A percentile compares a stretch with the other conserved stretches of the same genome.
phyloP scores from a whole-genome alignment of 2,888 invertebrate species.

The Apamea crenata region DNA sequence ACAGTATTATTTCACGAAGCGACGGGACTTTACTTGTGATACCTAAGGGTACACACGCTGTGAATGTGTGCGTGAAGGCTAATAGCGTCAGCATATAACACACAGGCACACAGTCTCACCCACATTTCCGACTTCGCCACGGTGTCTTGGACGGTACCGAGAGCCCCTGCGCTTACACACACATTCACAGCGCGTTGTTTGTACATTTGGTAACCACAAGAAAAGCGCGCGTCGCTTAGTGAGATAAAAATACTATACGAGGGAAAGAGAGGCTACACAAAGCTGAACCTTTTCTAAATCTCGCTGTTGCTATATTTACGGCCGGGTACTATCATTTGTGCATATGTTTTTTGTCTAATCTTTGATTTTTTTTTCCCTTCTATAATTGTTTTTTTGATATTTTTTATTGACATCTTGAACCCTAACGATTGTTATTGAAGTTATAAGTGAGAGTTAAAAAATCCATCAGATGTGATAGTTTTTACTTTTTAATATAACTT shows the following conservation, averaged over 20 bases:
- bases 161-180: neutral
- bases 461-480: neutral
- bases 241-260: neutral
- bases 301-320: neutral
- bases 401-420: slow-evolving; percentile 47
- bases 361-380: slow-evolving; percentile 29
- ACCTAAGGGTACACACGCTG: neutral
- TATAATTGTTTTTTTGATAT: slow-evolving; percentile 62
- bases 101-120: neutral
- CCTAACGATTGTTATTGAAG: neutral
- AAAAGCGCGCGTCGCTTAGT: neutral
- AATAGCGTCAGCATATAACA: neutral
- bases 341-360: slow-evolving; percentile 47
- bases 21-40: neutral
- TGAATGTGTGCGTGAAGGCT: neutral
- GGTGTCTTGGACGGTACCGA: neutral
- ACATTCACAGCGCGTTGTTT: neutral
- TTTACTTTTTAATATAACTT: neutral
- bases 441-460: neutral
- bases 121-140: neutral
- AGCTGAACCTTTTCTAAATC: neutral
- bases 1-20: neutral
- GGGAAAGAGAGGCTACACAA: neutral
- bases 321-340: slow-evolving; percentile 39
- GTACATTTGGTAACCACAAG: neutral